Evolutionary conservation across 2,113 vertebrate species (phyloP), one percentile per base, ranked within the genome.

Genomic region (Spea multiplicata): DNA sequence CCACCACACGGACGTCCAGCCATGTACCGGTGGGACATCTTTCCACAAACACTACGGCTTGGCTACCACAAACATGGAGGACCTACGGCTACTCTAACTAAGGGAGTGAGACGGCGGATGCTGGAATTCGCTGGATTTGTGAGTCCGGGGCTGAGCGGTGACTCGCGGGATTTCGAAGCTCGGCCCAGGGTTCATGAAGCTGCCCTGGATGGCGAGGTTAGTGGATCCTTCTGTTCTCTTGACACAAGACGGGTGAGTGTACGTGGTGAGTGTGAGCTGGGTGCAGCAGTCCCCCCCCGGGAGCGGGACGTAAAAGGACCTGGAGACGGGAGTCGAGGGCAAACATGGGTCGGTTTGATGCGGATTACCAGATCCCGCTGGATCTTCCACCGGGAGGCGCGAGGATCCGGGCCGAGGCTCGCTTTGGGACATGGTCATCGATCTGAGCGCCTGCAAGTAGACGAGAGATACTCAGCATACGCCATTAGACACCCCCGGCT

Each of bases 381-480:
- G 96, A 97, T 87, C 95, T 89, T 74, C 96, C 96, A 82, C 96
- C 95, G 7, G 96, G 96, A 72, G 96, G 96, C 75, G 96, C 96
- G 53, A 97, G 92, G 88, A 98, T 97, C 88, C 96, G 88, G 65
- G 96, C 95, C 0, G 95, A 96, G 73, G 96, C 94, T 89, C 95
- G 94, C 90, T 97, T 97, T 89, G 97, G 97, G 87, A 98, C 85
- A 10, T 94, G 95, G 86, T 98, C 97, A 74, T 97, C 96, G 8
- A 98, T 93, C 89, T 99, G 97, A 87, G 95, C 90, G 84, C 97
- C 97, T 99, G 88, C 0, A 4, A 44, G 46, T 6, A 46, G 5
- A 61, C 12, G 49, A 53, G 61, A 74, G 10, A 65, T 2, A 30
- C 30, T 30, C 30, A 30, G 30, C 30, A 30, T 2, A 2, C 30